Evolutionary conservation across 2,888 invertebrate species (phyloP).

Genomic region (Dromius quadrimaculatus): DNA sequence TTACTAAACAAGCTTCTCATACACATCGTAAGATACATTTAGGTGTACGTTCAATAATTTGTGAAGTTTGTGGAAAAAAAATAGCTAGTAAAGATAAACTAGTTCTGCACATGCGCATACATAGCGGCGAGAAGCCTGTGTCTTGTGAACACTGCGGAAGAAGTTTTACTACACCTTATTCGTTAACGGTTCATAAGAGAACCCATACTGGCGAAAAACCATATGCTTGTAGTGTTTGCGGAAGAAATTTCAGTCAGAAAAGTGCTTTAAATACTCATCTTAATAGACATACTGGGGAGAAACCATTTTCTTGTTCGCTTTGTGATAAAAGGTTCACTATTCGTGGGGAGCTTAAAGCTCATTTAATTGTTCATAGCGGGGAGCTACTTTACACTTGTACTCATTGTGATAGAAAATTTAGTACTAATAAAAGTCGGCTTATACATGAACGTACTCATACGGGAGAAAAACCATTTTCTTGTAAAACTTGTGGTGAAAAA

Average conservation of each 20-base stretch:
- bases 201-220: constrained; percentile 67
- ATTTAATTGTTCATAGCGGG: constrained; percentile 67
- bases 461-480: constrained; percentile 70
- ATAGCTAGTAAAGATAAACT: constrained; percentile 62
- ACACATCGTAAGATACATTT: neutral
- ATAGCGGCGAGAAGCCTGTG: constrained; percentile 64
- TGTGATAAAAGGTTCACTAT: constrained; percentile 68
- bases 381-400: constrained; percentile 64
- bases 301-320: constrained; percentile 68
- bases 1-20: neutral
- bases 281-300: constrained; percentile 71
- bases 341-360: constrained; percentile 69
- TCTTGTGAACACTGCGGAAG: constrained; percentile 71
- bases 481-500: constrained; percentile 70
- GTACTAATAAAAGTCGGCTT: constrained; percentile 70
- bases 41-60: constrained; percentile 54
- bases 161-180: constrained; percentile 68
- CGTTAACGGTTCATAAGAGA: constrained; percentile 70
- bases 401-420: constrained; percentile 71
- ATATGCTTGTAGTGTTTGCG: constrained; percentile 68
- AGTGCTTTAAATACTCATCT: constrained; percentile 70
- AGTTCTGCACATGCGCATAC: constrained; percentile 70
- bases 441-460: constrained; percentile 71
- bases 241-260: constrained; percentile 71
- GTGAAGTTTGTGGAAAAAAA: constrained; percentile 63